Base-by-base conservation (phyloP, 2,888 invertebrate species). In the Cerastis leucographa region DNA sequence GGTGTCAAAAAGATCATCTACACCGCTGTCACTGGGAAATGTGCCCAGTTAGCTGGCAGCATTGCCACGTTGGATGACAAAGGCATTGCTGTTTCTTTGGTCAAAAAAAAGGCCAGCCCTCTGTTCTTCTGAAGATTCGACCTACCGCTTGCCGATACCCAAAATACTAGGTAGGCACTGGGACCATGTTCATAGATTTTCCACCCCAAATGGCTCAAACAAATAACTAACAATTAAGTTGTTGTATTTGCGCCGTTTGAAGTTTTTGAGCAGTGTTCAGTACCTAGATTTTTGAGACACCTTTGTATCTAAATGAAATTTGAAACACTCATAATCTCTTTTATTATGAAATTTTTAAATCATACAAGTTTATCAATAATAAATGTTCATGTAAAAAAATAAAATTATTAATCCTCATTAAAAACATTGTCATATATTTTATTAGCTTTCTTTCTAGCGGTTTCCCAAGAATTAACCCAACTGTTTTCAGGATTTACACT, bases 381-480 rank as follows among this genome's bases (percentile, higher is more conserved):
- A 49, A 81, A 76, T 78, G 81, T 74, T 80, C 84, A 78, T 71
- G 9, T 73, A 51, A 35, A 2, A 3, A 1, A 35, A 35, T 35
- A 35, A 35, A 35, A 35, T 2, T 35, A 35, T 87, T 89, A 91
- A 86, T 84, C 75, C 88, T 85, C 83, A 90, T 88, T 87, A 79
- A 90, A 85, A 75, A 90, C 77, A 69, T 78, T 90, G 74, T 92
- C 85, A 81, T 92, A 92, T 87, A 94, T 91, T 85, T 89, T 85
- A 72, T 91, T 81, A 8, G 94, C 95, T 67, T 87, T 90, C n/a
- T 64, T 80, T 80, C 90, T 88, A 0, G 94, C 91, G 29, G 76
- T 85, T n/a, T 92, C 86, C 94, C 95, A 97, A 9, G 94, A 92
- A 72, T 88, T 90, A 17, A 95, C 92, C 96, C 96, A 97, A 81